Percentiles rank a stretch among this genome's conserved stretches.
Conservation (phyloP, 2,797 vertebrate genomes). For the Crocodylus rhombifer region DNA sequence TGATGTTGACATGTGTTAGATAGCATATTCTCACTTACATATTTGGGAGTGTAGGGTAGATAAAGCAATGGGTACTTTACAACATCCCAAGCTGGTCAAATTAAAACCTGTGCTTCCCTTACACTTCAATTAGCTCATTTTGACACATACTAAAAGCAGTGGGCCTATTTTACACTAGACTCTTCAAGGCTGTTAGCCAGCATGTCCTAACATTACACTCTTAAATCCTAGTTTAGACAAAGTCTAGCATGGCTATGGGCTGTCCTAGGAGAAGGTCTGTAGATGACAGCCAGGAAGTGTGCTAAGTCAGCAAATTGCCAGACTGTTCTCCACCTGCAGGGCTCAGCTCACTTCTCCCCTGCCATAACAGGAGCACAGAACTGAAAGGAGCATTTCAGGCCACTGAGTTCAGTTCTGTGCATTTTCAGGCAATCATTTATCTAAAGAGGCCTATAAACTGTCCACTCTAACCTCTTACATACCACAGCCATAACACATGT, state of each 20-base stretch:
- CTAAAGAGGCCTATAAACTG: no score
- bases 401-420: no score
- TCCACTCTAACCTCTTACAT: no score
- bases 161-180: background rate
- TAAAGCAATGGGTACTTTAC: background rate
- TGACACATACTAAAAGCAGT: background rate
- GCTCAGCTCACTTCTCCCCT: background rate
- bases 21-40: background rate
- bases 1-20: background rate
- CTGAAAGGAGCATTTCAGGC: no score
- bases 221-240: background rate
- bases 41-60: background rate
- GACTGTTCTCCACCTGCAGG: background rate
- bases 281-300: background rate
- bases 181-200: background rate
- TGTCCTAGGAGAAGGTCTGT: background rate
- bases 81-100: background rate
- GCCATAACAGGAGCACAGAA: no score
- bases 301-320: background rate
- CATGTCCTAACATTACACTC: background rate
- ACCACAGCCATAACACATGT: no score
- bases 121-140: background rate
- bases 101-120: background rate
- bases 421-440: no score
- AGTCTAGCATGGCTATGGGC: no score